Percentiles rank a stretch among this genome's conserved stretches.
These are phyloP conservation scores for Oscheius onirici DNA, from an alignment of 2,888 invertebrate species.

Conservation along the genomic window DNA sequence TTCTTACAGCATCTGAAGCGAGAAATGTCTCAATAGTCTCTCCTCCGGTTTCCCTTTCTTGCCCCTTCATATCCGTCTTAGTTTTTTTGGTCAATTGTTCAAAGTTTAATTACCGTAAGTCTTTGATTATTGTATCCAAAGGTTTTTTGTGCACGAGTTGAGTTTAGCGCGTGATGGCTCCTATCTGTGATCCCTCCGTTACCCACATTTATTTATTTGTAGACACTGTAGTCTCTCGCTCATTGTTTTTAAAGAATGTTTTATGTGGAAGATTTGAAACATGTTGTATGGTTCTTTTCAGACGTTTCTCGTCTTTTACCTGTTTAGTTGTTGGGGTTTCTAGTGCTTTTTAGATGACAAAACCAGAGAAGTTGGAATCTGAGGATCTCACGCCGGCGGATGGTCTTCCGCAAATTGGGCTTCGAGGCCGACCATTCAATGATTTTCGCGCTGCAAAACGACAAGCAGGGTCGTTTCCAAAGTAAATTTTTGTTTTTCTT, in stretches of 20 bases:
- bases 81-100: too few species aligned
- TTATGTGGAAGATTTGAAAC: neutral
- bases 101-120: neutral
- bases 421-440: neutral
- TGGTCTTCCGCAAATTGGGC: neutral
- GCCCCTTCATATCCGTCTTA: neutral
- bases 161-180: neutral
- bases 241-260: constrained; percentile 5
- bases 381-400: constrained; percentile 5
- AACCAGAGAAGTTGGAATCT: neutral
- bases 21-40: constrained; percentile 52
- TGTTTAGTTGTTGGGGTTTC: neutral
- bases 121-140: neutral
- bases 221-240: neutral
- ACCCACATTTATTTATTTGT: constrained; percentile 10
- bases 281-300: neutral
- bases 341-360: neutral
- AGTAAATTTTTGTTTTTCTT: neutral
- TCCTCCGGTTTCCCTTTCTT: neutral
- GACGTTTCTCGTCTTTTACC: neutral
- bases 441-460: constrained; percentile 4
- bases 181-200: constrained; percentile 19
- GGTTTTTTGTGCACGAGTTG: constrained; percentile 8
- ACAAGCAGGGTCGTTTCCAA: neutral
- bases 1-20: constrained; percentile 85